phyloP scores from a whole-genome alignment of 2,888 invertebrate species.

The Scaptomyza reducta region DNA sequence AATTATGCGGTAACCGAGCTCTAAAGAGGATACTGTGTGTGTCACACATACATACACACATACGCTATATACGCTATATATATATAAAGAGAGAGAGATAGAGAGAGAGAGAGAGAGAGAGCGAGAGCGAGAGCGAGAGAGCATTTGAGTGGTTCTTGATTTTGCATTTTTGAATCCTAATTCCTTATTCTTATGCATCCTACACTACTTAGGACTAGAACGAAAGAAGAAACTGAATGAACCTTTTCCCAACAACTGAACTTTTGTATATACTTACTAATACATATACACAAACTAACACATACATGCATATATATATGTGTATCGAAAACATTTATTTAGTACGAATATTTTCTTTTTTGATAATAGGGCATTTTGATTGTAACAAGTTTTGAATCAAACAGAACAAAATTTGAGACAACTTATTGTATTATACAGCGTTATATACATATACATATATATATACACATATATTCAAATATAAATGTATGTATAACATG shows the following conservation, averaged over 20 bases:
- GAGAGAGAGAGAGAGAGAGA: background rate
- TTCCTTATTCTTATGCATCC: conserved; percentile 28
- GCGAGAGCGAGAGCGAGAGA: background rate
- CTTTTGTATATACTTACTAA: conserved; percentile 55
- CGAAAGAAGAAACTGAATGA: conserved; percentile 24
- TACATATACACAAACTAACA: conserved; percentile 29
- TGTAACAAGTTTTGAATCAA: conserved; percentile 24
- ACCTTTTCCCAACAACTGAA: conserved; percentile 36
- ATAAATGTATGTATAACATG: background rate
- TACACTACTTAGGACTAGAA: conserved; percentile 32
- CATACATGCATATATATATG: conserved; percentile 22
- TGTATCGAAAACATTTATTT: conserved; percentile 2
- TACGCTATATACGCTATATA: background rate
- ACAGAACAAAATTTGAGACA: conserved; percentile 34
- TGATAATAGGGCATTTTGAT: conserved; percentile 62
- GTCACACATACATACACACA: background rate
- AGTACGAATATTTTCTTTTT: conserved; percentile 31
- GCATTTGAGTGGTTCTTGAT: conserved; percentile 36
- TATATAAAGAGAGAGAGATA: background rate
- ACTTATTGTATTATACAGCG: conserved; percentile 58
- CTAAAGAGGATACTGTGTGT: conserved; percentile 62
- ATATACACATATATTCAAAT: conserved; percentile 4
- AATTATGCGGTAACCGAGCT: conserved; percentile 85
- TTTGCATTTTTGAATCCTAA: conserved; percentile 30
- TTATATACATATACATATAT: conserved; percentile 25